Percentiles rank a stretch among this genome's conserved stretches.
Conservation (phyloP, 1,140 invertebrate species). For the Drosophila takahashii region DNA sequence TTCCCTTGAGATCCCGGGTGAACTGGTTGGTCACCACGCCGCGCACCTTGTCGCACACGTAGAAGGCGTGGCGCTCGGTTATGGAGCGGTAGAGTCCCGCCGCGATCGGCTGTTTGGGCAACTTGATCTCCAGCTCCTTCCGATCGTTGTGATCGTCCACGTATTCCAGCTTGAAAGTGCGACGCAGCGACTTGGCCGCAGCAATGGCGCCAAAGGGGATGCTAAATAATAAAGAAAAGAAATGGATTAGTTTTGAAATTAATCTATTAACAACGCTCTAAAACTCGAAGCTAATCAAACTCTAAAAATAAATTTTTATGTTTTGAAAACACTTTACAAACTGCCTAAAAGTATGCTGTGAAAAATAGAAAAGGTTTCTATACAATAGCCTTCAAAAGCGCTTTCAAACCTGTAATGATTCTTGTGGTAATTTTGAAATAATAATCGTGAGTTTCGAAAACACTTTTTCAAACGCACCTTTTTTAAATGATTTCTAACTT, state of each 20-base stretch:
- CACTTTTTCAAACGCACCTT: too few relatives aligned
- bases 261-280: not conserved
- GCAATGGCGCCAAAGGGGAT: conserved; percentile 94
- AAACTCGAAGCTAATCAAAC: not conserved
- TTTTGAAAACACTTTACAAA: not conserved
- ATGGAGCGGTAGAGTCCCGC: conserved; percentile 94
- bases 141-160: conserved; percentile 89
- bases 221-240: conserved; percentile 84
- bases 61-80: conserved; percentile 96
- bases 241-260: conserved; percentile 4
- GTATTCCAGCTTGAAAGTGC: conserved; percentile 91
- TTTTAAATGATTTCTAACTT: too few relatives aligned
- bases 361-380: not conserved
- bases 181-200: conserved; percentile 90
- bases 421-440: too few relatives aligned
- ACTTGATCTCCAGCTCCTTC: conserved; percentile 90
- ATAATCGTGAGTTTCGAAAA: too few relatives aligned
- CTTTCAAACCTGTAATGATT: not conserved
- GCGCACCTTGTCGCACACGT: conserved; percentile 95
- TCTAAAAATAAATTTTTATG: too few relatives aligned
- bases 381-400: not conserved
- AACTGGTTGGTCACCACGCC: conserved; percentile 94
- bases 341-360: not conserved
- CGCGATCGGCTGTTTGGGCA: conserved; percentile 91
- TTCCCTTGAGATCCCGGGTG: conserved; percentile 95